phyloP scores from a whole-genome alignment of 2,113 vertebrate genomes.

The Salvelinus alpinus region DNA sequence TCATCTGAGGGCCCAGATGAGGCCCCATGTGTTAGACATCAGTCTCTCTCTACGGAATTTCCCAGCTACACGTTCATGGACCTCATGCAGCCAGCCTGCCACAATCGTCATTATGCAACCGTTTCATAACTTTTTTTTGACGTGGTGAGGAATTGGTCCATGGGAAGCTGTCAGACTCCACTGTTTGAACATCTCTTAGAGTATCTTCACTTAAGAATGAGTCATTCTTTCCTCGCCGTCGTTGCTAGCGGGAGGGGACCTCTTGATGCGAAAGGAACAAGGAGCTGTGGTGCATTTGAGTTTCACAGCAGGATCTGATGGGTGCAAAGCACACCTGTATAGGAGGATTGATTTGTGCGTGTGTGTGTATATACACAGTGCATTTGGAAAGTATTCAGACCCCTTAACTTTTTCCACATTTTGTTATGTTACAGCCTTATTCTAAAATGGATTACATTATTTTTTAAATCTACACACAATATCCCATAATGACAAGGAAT shows the following conservation, averaged over 20 bases:
- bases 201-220: not conserved
- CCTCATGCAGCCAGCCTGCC: not conserved
- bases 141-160: not conserved
- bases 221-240: not conserved
- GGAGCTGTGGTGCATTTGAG: not conserved
- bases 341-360: not conserved
- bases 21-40: not conserved
- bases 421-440: too few relatives aligned
- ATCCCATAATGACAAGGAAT: too few relatives aligned
- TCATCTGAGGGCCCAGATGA: too few relatives aligned
- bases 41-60: not conserved
- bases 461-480: too few relatives aligned
- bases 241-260: too few relatives aligned
- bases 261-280: not conserved
- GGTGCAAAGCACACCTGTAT: not conserved
- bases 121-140: not conserved
- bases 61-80: not conserved
- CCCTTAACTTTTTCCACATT: too few relatives aligned
- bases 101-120: not conserved
- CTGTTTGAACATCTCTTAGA: not conserved
- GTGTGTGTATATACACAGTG: not conserved
- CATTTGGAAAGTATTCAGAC: too few relatives aligned
- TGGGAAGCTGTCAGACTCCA: not conserved
- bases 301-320: not conserved
- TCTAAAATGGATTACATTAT: too few relatives aligned